Conservation (phyloP, 2,113 vertebrate genomes). For the Gymnarchus niloticus region DNA sequence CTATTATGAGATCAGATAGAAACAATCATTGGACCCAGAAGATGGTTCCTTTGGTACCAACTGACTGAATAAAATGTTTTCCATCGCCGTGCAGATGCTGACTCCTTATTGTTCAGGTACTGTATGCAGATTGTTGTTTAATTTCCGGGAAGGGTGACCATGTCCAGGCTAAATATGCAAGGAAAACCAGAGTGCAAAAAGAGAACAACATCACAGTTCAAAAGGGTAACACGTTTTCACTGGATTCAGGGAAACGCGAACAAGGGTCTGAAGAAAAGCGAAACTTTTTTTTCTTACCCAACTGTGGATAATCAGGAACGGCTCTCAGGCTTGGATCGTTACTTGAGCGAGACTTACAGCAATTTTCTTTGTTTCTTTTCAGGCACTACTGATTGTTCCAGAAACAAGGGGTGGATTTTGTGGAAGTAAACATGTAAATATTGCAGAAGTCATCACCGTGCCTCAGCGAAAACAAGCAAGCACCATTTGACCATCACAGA, state of each 20-base stretch:
- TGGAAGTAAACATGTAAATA: slow-evolving; percentile 71
- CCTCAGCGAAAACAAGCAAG: slow-evolving; percentile 37
- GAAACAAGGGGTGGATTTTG: slow-evolving; percentile 71
- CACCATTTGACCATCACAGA: slow-evolving; percentile 43
- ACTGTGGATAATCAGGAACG: slow-evolving; percentile 60
- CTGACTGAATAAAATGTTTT: background rate
- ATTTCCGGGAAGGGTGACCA: slow-evolving; percentile 16
- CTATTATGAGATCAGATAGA: background rate
- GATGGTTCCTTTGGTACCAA: background rate
- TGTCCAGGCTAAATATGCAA: slow-evolving; percentile 21
- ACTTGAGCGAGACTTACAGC: slow-evolving; percentile 58
- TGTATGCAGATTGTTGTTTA: slow-evolving; percentile 27
- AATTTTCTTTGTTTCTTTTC: slow-evolving; percentile 44
- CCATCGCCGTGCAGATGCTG: background rate
- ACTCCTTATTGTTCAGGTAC: background rate
- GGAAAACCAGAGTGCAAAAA: slow-evolving; percentile 32
- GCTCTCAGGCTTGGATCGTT: slow-evolving; percentile 66
- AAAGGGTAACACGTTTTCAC: slow-evolving; percentile 33
- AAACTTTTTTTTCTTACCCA: slow-evolving; percentile 31
- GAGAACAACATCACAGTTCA: slow-evolving; percentile 25
- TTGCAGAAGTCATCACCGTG: slow-evolving; percentile 52
- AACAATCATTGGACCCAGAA: background rate
- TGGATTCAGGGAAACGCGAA: slow-evolving; percentile 39
- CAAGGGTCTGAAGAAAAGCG: slow-evolving; percentile 57
- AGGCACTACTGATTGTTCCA: slow-evolving; percentile 65